Evolutionary conservation across 2,888 invertebrate species (phyloP).

Genomic region (Drosophila sordidula): DNA sequence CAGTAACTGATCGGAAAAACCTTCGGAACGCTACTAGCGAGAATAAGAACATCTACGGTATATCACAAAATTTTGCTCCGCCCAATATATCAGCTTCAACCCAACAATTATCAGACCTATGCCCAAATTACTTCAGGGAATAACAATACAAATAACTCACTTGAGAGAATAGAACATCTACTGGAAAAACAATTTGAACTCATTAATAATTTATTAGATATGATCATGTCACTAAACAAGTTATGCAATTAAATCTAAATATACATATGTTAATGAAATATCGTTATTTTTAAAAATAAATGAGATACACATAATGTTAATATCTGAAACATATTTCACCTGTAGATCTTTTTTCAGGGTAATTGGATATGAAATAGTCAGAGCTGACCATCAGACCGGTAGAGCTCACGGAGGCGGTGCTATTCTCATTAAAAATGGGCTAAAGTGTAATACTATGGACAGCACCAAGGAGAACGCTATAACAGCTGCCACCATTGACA

Average conservation of each 20-base stretch:
- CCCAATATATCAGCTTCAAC: neutral
- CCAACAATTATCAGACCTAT: slow-evolving; percentile 5
- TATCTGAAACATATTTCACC: neutral
- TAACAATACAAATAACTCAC: slow-evolving; percentile 8
- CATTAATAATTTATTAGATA: slow-evolving; percentile 6
- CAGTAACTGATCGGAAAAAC: neutral
- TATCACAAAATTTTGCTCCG: neutral
- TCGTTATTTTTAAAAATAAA: slow-evolving; percentile 8
- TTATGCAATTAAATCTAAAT: too few relatives aligned
- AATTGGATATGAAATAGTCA: slow-evolving; percentile 6
- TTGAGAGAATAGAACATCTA: slow-evolving; percentile 17
- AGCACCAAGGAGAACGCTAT: neutral
- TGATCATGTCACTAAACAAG: neutral
- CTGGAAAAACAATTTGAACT: slow-evolving; percentile 11
- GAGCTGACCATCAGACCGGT: slow-evolving; percentile 6
- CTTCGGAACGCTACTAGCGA: neutral
- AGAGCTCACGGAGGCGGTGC: neutral
- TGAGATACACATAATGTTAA: neutral
- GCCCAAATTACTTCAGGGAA: slow-evolving; percentile 18
- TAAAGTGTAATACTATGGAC: slow-evolving; percentile 2
- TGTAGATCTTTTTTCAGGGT: neutral
- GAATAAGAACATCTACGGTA: neutral
- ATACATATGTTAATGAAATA: too few relatives aligned
- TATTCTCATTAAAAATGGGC: slow-evolving; percentile 7
- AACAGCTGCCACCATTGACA: neutral